phyloP scores from a whole-genome alignment of 92 coral and sea anemone species.

The Bergia sp. region DNA sequence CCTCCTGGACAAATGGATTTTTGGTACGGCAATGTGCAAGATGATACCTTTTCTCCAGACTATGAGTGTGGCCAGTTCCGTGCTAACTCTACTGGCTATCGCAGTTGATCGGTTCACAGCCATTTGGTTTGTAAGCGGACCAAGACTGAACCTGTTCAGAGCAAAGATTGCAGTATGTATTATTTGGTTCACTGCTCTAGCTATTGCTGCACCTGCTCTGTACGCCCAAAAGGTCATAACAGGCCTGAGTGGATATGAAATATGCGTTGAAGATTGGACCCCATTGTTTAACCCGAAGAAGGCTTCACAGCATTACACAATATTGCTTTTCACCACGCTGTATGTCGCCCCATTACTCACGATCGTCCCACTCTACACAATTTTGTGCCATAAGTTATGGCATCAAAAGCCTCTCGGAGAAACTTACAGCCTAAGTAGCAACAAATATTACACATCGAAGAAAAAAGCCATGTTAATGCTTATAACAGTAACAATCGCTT shows the following conservation, averaged over 20 bases:
- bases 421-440: slow-evolving; percentile 49
- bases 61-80: slow-evolving; percentile 67
- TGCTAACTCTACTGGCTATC: slow-evolving; percentile 71
- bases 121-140: slow-evolving; percentile 63
- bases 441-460: slow-evolving; percentile 61
- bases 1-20: neutral
- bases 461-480: slow-evolving; percentile 74
- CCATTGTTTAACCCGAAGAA: slow-evolving; percentile 55
- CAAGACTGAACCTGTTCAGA: slow-evolving; percentile 68
- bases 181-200: slow-evolving; percentile 62
- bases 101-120: slow-evolving; percentile 82
- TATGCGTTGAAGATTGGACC: slow-evolving; percentile 69
- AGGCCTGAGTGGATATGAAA: slow-evolving; percentile 45
- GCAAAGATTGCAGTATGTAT: slow-evolving; percentile 56
- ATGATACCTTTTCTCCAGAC: slow-evolving; percentile 63
- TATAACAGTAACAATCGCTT: slow-evolving; percentile 74
- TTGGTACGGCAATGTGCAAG: slow-evolving; percentile 71
- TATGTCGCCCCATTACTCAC: slow-evolving; percentile 66
- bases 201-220: slow-evolving; percentile 68
- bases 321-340: slow-evolving; percentile 60
- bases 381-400: slow-evolving; percentile 66
- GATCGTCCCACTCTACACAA: slow-evolving; percentile 64
- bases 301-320: slow-evolving; percentile 65
- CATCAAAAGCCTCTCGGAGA: slow-evolving; percentile 70
- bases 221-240: slow-evolving; percentile 48